Evolutionary conservation across 1,140 invertebrate genomes (phyloP), one percentile per base, ranked within the genome.

Genomic region (Drosophila biarmipes): DNA sequence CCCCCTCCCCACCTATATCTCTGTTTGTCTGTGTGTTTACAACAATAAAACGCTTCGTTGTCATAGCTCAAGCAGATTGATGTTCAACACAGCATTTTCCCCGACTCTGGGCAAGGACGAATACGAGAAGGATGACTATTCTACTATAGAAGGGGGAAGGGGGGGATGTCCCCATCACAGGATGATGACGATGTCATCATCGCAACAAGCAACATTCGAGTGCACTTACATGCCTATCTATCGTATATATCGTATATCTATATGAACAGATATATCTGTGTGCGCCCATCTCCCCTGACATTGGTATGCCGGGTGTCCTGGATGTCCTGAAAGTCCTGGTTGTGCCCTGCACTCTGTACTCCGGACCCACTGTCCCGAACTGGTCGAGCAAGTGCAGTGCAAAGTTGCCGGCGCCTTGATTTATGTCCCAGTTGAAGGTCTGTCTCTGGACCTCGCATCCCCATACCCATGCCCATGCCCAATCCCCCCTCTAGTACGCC

Each of bases 41-140:
- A 87, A 85, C 81, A 85, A 85, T 85, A 85, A 87, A 85, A 85
- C 85, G 81, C 81, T 78, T 87, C 81, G 81, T 81, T 81, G 81
- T 85, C 81, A 85, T 75, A 78, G 82, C 81, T 85, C 81, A 78
- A 80, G 82, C 81, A 85, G 82, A 85, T 85, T 85, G 80, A 85
- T 85, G 80, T 74, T 69, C 43, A 53, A 73, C 67, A 72, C 67
- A 72, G 67, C 68, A 73, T 64, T 51, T 73, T 63, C 71, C 71
- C 24, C 58, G 29, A 66, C 42, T 48, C 31, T 3, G 24, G 40
- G 58, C 63, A 46, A 66, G 43, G 31, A 31, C 62, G 58, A n/a
- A 24, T 12, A 27, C 10, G n/a, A 35, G 31, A 0, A 38, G 14
- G 14, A 15, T 15, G 37, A 38, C 37, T 29, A 8, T 0, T n/a